A percentile compares a stretch with the other conserved stretches of the same genome.
Evolutionary conservation across 1,140 invertebrate species (phyloP).

Genomic region (Matsumurasca onukii): DNA sequence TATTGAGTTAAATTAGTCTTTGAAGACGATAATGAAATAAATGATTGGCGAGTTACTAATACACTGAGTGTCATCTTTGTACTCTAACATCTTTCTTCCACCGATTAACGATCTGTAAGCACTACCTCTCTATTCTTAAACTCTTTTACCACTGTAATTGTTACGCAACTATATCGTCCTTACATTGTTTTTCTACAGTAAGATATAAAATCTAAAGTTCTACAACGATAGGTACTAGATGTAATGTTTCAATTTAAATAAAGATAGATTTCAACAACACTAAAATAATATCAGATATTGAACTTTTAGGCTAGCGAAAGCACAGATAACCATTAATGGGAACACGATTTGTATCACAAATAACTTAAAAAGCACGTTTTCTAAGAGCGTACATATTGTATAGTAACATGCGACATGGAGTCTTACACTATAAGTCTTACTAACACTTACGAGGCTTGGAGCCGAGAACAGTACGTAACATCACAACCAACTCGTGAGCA

Average conservation of each 20-base stretch:
- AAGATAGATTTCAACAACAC: neutral
- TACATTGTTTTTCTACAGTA: neutral
- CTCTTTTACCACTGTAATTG: neutral
- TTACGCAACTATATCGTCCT: neutral
- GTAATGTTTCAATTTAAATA: constrained; percentile 20
- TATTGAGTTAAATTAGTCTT: constrained; percentile 8
- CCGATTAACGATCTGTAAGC: neutral
- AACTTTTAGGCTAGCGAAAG: constrained; percentile 26
- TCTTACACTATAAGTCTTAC: constrained; percentile 25
- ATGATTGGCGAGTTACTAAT: neutral
- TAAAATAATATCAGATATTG: constrained; percentile 21
- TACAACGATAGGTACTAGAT: constrained; percentile 11
- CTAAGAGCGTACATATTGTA: constrained; percentile 22
- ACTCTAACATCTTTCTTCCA: neutral
- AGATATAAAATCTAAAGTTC: constrained; percentile 4
- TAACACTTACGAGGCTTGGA: constrained; percentile 8
- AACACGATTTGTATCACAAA: constrained; percentile 21
- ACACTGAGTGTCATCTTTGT: neutral
- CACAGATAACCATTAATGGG: neutral
- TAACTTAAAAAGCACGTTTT: constrained; percentile 21
- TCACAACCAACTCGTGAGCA: constrained; percentile 33
- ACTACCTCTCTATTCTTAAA: too few species aligned
- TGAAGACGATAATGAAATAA: constrained; percentile 11
- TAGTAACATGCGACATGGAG: constrained; percentile 18
- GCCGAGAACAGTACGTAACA: constrained; percentile 16